Evolutionary conservation across 2,797 vertebrate genomes (phyloP), one percentile per base, ranked within the genome.

Genomic region (Sarcophilus harrisii): DNA sequence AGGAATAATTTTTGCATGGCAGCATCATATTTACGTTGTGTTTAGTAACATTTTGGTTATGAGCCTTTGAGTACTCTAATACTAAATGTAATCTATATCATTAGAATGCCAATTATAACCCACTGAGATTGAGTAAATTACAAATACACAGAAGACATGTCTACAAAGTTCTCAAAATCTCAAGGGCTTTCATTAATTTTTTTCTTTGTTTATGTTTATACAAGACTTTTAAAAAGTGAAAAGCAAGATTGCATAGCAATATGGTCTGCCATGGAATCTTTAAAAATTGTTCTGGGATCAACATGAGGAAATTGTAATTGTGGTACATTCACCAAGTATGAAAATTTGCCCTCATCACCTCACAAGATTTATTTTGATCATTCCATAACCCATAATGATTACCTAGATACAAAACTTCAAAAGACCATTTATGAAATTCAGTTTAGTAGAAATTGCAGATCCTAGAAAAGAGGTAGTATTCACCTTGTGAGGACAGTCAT

Each of bases 101-200:
- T 54, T 66, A 96, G 54, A 28, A 95, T 94, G 14, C n/a, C 81
- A 32, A 6, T 91, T 58, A 62, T 94, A 96, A 93, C 94, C 93
- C 92, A 95, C 1, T 95, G 95, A 59, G 66, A 95, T 0, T n/a
- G n/a, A 92, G 54, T 93, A 92, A 96, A 96, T 95, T 92, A 66
- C n/a, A 38, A 38, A 73, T 14, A 73, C 16, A 73, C 5, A 73
- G 66, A 60, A 62, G 60, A 38, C 38, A 18, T 73, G 38, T 73
- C 6, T 38, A 73, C 38, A 11, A 57, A 57, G 57, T 73, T 73
- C 66, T 38, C 5, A 24, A 73, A 73, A 73, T 73, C 38, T 73
- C 66, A 38, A 5, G n/a, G 18, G 66, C 4, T 3, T 73, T 73
- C 66, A 73, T 73, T 38, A 38, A 73, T 73, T 73, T 73, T 52